Evolutionary conservation across 2,797 vertebrate genomes (phyloP).

Genomic region (Poeciliopsis infans): DNA sequence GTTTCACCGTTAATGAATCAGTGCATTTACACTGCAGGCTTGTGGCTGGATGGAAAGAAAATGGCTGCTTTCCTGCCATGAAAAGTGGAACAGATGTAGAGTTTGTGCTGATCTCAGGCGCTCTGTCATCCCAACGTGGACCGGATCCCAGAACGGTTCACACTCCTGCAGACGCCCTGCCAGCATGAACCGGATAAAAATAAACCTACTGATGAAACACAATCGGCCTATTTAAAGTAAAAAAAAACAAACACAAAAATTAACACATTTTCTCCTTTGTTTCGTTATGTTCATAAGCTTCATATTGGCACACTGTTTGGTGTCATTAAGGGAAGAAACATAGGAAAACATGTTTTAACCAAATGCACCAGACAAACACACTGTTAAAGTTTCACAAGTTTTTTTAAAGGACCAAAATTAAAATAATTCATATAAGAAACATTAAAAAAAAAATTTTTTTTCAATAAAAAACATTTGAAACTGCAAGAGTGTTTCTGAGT

Average conservation of each 20-base stretch:
- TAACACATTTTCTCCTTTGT: background rate
- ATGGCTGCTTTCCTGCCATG: background rate
- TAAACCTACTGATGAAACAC: too few species aligned
- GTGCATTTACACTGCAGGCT: too few species aligned
- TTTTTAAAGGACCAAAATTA: too few species aligned
- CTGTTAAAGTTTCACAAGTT: too few species aligned
- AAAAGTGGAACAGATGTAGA: constrained; percentile 29
- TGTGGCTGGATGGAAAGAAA: constrained; percentile 10
- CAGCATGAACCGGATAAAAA: background rate
- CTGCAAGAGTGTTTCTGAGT: too few species aligned
- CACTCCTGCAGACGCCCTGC: constrained; percentile 2
- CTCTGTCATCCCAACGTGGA: constrained; percentile 9
- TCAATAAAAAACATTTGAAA: too few species aligned
- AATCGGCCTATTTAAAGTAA: background rate
- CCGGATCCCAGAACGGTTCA: constrained; percentile 15
- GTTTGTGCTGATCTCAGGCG: constrained; percentile 31
- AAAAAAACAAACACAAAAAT: too few species aligned
- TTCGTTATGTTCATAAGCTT: background rate
- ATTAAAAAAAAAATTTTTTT: too few species aligned
- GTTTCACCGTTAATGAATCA: too few species aligned
- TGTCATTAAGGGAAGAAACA: background rate
- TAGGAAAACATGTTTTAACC: too few species aligned
- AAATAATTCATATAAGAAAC: too few species aligned
- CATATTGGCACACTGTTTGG: background rate
- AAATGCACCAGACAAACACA: too few species aligned